Conservation (phyloP, 2,888 invertebrate species). For the Thera britannica region DNA sequence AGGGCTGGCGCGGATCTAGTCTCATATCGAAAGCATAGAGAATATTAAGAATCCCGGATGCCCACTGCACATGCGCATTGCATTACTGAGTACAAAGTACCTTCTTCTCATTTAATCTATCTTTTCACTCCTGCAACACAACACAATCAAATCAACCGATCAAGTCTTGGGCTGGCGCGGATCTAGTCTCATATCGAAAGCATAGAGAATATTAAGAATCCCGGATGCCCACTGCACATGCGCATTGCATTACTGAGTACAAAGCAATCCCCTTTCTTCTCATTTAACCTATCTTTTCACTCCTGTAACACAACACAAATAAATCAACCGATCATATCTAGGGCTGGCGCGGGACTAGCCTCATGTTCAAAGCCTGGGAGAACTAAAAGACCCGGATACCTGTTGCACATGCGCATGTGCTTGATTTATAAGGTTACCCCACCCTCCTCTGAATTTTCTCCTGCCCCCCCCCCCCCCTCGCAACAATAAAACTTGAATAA, state of each 20-base stretch:
- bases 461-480: conserved; percentile 31
- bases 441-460: not conserved
- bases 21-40: not conserved
- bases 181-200: not conserved
- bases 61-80: not conserved
- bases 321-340: not conserved
- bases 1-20: not conserved
- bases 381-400: not conserved
- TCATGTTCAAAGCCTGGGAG: not conserved
- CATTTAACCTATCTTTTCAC: not conserved
- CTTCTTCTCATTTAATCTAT: not conserved
- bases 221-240: not conserved
- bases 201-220: not conserved
- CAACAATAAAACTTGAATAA: conserved; percentile 5
- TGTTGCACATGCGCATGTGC: not conserved
- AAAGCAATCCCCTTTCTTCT: not conserved
- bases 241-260: not conserved
- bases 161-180: not conserved
- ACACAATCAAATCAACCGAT: not conserved
- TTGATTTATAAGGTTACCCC: too few species aligned
- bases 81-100: too few species aligned
- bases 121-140: not conserved
- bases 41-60: not conserved
- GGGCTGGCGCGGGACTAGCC: not conserved
- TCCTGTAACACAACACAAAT: not conserved